phyloP scores from a whole-genome alignment of 2,888 invertebrate species.

The Xylota sylvarum region DNA sequence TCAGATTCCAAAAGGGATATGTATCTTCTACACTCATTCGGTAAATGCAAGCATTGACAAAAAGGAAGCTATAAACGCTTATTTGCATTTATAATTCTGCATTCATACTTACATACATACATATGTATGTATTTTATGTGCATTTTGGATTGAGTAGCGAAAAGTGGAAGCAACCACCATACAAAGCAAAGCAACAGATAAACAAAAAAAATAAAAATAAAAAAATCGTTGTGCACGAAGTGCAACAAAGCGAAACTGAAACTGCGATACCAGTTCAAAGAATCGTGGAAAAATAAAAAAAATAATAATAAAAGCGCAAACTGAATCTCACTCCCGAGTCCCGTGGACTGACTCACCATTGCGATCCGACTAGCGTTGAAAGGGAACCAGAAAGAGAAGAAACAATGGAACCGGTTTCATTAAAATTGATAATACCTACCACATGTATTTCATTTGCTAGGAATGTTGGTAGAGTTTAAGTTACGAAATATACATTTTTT shows the following conservation, averaged over 20 bases:
- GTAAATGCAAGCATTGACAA: conserved; percentile 45
- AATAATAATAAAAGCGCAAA: conserved; percentile 24
- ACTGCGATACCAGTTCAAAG: conserved; percentile 62
- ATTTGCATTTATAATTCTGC: conserved; percentile 57
- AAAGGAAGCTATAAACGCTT: conserved; percentile 40
- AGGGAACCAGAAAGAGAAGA: conserved; percentile 29
- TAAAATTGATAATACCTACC: conserved; percentile 40
- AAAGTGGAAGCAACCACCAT: conserved; percentile 20
- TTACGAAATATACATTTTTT: conserved; percentile 35
- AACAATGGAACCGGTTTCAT: conserved; percentile 61
- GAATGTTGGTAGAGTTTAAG: conserved; percentile 46
- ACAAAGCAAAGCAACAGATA: conserved; percentile 20
- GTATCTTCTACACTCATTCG: conserved; percentile 34
- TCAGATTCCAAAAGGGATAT: background rate
- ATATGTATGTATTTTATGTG: no score
- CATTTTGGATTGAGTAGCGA: conserved; percentile 12
- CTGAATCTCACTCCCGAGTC: conserved; percentile 8
- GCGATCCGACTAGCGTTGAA: background rate
- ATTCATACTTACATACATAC: conserved; percentile 20
- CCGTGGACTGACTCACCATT: conserved; percentile 38
- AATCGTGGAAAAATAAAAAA: conserved; percentile 33
- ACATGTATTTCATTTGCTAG: conserved; percentile 56
- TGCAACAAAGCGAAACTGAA: conserved; percentile 70
- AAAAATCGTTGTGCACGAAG: conserved; percentile 40
- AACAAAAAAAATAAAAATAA: conserved; percentile 31